These are phyloP conservation scores for Saturnia pavonia DNA, from an alignment of 2,888 invertebrate genomes.

Conservation along the genomic window DNA sequence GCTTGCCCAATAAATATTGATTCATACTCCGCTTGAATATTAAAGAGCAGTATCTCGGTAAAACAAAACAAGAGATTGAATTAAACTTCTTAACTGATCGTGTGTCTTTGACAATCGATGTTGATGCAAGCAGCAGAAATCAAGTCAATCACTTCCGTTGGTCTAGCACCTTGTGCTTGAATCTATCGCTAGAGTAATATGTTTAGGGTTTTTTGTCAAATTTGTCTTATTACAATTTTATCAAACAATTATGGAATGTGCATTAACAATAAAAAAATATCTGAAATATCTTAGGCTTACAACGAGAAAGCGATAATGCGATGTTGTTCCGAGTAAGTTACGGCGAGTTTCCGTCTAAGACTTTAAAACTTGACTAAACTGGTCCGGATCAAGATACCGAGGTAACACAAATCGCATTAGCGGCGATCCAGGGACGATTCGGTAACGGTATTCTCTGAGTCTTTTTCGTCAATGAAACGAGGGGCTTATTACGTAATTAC, in stretches of 20 bases:
- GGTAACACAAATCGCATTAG: constrained; percentile 70
- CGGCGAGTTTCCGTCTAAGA: constrained; percentile 24
- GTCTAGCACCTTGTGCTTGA: not conserved
- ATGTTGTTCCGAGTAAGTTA: constrained; percentile 21
- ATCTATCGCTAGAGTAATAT: not conserved
- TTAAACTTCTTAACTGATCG: not conserved
- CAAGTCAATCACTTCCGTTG: not conserved
- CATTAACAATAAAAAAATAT: not conserved
- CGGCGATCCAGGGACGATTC: constrained; percentile 53
- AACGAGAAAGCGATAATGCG: constrained; percentile 12
- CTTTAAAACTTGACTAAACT: constrained; percentile 50
- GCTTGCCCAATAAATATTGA: no score
- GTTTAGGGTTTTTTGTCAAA: not conserved
- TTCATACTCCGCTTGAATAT: not conserved
- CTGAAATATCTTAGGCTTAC: not conserved
- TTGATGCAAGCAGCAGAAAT: not conserved
- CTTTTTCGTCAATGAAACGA: constrained; percentile 16
- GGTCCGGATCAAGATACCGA: constrained; percentile 53
- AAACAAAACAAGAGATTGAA: not conserved
- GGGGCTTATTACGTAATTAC: constrained; percentile 7
- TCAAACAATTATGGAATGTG: not conserved
- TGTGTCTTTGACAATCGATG: not conserved
- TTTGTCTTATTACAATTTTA: not conserved
- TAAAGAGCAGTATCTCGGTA: not conserved
- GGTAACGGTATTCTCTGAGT: constrained; percentile 29